Evolutionary conservation across 2,113 vertebrate genomes (phyloP).

Genomic region (Pterophyllum scalare): DNA sequence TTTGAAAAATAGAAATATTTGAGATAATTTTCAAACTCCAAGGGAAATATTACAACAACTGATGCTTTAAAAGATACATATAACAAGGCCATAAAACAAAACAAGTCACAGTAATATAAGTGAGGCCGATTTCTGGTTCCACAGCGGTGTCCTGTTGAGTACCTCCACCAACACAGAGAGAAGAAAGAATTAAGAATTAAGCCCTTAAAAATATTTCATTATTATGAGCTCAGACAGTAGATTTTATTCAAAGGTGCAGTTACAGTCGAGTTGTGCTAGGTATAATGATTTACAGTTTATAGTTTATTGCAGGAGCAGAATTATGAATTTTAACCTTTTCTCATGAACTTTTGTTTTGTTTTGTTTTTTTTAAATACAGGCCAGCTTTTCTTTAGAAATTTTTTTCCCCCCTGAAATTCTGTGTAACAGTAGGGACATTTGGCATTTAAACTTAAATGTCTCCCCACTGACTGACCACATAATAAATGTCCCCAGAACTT

Average conservation of each 20-base stretch:
- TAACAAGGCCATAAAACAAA: too few species aligned
- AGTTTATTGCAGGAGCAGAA: background rate
- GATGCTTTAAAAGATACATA: background rate
- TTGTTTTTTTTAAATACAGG: background rate
- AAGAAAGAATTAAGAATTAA: too few species aligned
- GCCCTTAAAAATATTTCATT: background rate
- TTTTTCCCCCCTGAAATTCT: background rate
- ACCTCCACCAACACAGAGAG: too few species aligned
- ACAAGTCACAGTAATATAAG: too few species aligned
- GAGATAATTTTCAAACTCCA: background rate
- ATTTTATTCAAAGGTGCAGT: background rate
- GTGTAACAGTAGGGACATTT: conserved; percentile 1
- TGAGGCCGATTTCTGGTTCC: too few species aligned
- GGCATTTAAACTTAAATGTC: background rate
- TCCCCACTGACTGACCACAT: background rate
- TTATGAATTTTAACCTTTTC: background rate
- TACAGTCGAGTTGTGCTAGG: background rate
- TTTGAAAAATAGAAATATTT: background rate
- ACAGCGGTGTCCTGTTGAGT: too few species aligned
- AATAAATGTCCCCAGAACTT: background rate
- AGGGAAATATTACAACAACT: background rate
- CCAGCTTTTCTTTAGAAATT: background rate
- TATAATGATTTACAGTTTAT: background rate
- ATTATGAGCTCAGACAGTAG: background rate
- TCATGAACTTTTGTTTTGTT: background rate